A percentile compares a stretch with the other conserved stretches of the same genome.
phyloP scores from a whole-genome alignment of 2,888 invertebrate species.

The Trichopria drosophilae region DNA sequence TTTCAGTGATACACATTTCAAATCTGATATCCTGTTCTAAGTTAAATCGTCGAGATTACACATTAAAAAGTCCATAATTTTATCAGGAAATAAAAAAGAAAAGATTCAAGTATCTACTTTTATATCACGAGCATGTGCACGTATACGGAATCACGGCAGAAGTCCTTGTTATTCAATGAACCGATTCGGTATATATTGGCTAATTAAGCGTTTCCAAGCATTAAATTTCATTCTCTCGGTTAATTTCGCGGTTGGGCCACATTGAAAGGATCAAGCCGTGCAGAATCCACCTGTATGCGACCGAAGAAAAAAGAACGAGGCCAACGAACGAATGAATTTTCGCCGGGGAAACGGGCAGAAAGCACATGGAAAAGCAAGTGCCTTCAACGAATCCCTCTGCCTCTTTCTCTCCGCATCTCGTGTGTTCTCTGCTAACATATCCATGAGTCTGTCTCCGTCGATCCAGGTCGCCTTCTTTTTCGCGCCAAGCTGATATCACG shows the following conservation, averaged over 20 bases:
- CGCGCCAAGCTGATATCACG: slow-evolving; percentile 3
- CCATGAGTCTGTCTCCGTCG: background rate
- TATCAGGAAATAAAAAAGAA: too few relatives aligned
- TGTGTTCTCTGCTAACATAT: background rate
- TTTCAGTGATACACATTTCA: too few relatives aligned
- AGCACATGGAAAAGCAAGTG: slow-evolving; percentile 21
- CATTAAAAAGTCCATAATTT: too few relatives aligned
- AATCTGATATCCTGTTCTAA: too few relatives aligned
- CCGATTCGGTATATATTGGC: slow-evolving; percentile 20
- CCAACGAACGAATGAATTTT: slow-evolving; percentile 28
- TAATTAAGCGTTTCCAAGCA: slow-evolving; percentile 29
- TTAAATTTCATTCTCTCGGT: slow-evolving; percentile 31
- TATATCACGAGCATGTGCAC: too few relatives aligned
- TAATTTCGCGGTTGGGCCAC: slow-evolving; percentile 29
- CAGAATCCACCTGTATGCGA: background rate
- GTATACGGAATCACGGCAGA: too few relatives aligned
- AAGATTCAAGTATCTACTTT: too few relatives aligned
- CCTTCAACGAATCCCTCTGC: slow-evolving; percentile 24
- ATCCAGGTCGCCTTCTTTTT: background rate
- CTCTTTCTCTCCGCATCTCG: too few relatives aligned
- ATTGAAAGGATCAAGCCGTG: slow-evolving; percentile 25
- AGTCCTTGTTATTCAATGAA: too few relatives aligned
- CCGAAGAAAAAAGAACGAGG: slow-evolving; percentile 8
- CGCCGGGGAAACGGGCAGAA: slow-evolving; percentile 18
- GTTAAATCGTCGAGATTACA: too few relatives aligned